phyloP scores from a whole-genome alignment of 2,113 vertebrate species.

The Tichodroma muraria region DNA sequence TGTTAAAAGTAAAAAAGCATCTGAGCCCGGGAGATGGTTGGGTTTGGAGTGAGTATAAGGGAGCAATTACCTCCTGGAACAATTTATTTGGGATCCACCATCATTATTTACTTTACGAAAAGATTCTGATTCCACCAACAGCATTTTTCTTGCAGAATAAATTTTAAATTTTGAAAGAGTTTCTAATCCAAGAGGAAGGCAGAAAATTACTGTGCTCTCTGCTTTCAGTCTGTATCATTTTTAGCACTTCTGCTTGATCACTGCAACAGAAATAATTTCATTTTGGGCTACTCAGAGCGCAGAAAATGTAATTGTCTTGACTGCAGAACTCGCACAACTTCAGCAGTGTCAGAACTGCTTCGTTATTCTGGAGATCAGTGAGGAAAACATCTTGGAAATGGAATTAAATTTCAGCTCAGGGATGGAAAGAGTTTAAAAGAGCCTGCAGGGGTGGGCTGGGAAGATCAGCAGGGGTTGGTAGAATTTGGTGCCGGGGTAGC shows the following conservation, averaged over 20 bases:
- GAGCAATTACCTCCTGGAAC: neutral
- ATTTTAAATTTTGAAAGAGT: neutral
- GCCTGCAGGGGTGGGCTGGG: neutral
- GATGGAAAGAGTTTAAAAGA: neutral
- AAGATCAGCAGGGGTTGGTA: too few species aligned
- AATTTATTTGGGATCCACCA: neutral
- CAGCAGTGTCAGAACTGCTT: neutral
- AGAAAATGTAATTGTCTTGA: neutral
- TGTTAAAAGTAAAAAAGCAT: neutral
- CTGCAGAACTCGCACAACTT: neutral
- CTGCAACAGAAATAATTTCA: neutral
- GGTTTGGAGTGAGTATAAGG: neutral
- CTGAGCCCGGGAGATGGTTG: neutral
- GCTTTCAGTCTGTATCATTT: neutral
- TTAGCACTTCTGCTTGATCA: neutral
- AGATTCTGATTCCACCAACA: neutral
- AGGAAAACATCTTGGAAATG: neutral
- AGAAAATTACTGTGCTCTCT: neutral
- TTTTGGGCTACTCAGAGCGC: neutral
- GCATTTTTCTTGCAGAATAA: neutral
- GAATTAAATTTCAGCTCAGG: neutral
- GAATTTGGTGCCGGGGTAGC: neutral
- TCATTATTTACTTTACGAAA: neutral
- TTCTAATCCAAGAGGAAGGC: neutral
- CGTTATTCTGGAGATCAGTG: neutral